Evolutionary conservation across 1,140 invertebrate genomes (phyloP).

Genomic region (Drosophila nigrodunni): DNA sequence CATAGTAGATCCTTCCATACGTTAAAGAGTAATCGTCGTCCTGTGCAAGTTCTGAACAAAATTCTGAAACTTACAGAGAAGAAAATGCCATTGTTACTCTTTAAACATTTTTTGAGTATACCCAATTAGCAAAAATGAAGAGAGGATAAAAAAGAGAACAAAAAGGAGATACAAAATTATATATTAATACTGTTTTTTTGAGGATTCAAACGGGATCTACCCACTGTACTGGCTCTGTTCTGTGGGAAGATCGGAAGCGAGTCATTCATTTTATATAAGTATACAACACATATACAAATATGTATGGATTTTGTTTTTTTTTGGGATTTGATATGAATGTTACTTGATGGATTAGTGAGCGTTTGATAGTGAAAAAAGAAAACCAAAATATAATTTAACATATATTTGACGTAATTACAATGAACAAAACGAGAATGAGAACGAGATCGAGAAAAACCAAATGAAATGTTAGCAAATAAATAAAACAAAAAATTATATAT

Average conservation of each 20-base stretch:
- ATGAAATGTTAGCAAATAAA: constrained; percentile 65
- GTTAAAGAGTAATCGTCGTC: constrained; percentile 41
- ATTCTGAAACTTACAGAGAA: constrained; percentile 21
- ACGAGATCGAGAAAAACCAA: constrained; percentile 31
- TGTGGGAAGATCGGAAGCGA: constrained; percentile 6
- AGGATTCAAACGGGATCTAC: constrained; percentile 40
- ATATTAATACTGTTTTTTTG: constrained; percentile 59
- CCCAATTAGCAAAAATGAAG: constrained; percentile 26
- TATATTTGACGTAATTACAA: constrained; percentile 55
- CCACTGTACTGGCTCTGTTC: constrained; percentile 43
- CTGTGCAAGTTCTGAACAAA: constrained; percentile 37
- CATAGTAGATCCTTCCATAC: constrained; percentile 73
- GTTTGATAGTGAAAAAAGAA: constrained; percentile 49
- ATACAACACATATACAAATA: constrained; percentile 35
- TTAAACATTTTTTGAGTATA: constrained; percentile 38
- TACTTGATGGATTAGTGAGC: constrained; percentile 68
- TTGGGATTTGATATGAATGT: constrained; percentile 73
- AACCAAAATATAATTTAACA: constrained; percentile 56
- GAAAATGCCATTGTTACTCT: constrained; percentile 49
- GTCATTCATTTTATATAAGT: constrained; percentile 50
- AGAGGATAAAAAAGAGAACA: constrained; percentile 15
- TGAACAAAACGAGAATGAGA: constrained; percentile 19
- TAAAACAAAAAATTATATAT: constrained; percentile 23
- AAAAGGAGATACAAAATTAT: constrained; percentile 31
- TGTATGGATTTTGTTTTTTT: constrained; percentile 60